Evolutionary conservation across 2,113 vertebrate species (phyloP).

Genomic region (Thunnus thynnus): DNA sequence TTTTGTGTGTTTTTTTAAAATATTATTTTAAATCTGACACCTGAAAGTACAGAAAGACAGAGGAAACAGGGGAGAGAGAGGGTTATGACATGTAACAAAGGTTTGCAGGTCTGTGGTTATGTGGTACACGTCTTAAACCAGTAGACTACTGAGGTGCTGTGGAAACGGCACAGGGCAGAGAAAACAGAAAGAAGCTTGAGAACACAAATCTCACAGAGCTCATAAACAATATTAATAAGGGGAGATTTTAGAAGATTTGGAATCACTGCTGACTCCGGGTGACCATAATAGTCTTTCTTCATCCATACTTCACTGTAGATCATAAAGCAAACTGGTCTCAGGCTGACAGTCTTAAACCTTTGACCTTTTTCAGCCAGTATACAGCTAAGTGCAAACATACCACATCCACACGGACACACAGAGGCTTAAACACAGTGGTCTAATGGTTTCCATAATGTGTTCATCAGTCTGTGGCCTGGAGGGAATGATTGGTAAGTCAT

Average conservation of each 20-base stretch:
- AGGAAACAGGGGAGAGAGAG: too few species aligned
- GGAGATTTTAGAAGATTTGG: background rate
- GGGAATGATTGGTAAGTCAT: slow-evolving; percentile 54
- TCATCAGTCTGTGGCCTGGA: slow-evolving; percentile 63
- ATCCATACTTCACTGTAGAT: slow-evolving; percentile 16
- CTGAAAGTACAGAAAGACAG: too few species aligned
- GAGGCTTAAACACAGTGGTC: slow-evolving; percentile 53
- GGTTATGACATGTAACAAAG: too few species aligned
- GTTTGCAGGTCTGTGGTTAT: too few species aligned
- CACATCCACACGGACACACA: slow-evolving; percentile 53
- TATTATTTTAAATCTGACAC: too few species aligned
- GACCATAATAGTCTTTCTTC: slow-evolving; percentile 1
- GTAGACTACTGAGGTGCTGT: too few species aligned
- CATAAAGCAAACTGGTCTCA: slow-evolving; percentile 27
- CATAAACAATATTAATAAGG: background rate
- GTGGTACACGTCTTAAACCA: too few species aligned
- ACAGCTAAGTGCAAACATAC: slow-evolving; percentile 49
- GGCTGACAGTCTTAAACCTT: slow-evolving; percentile 34
- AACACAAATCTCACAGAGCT: background rate
- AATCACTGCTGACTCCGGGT: background rate
- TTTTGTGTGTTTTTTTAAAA: too few species aligned
- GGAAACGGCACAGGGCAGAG: too few species aligned
- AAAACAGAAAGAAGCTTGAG: background rate
- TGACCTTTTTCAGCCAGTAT: slow-evolving; percentile 41
- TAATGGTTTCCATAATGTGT: slow-evolving; percentile 74